Evolutionary conservation across 2,888 invertebrate species (phyloP).

Genomic region (Platycnemis pennipes): DNA sequence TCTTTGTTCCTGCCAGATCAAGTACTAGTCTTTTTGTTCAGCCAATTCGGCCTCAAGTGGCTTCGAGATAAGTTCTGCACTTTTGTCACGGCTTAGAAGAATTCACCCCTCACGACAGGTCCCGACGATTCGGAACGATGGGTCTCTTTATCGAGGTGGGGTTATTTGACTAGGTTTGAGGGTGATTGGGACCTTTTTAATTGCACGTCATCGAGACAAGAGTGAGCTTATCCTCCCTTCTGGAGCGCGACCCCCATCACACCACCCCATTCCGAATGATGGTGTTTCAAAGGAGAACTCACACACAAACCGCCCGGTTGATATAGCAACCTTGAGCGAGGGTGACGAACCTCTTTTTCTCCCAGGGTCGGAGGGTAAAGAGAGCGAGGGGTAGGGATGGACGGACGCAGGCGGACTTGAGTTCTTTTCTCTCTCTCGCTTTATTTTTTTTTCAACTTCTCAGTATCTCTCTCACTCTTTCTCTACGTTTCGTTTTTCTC

Average conservation of each 20-base stretch:
- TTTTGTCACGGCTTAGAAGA: not conserved
- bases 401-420: not conserved
- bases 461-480: not conserved
- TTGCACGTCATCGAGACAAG: conserved; percentile 26
- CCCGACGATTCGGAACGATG: not conserved
- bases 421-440: conserved; percentile 19
- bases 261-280: not conserved
- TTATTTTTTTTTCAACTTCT: not conserved
- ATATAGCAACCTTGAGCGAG: conserved; percentile 56
- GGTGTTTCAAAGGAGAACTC: not conserved
- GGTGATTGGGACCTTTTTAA: not conserved
- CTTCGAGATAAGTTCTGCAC: not conserved
- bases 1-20: not conserved
- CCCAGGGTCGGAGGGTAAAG: conserved; percentile 66
- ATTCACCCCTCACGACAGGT: not conserved
- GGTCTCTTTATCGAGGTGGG: not conserved
- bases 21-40: too few species aligned
- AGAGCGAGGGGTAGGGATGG: not conserved
- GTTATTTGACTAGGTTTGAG: not conserved
- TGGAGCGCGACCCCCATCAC: not conserved
- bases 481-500: not conserved
- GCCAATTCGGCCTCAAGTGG: not conserved
- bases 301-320: conserved; percentile 37
- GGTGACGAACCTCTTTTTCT: conserved; percentile 60
- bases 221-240: not conserved